Evolutionary conservation across 53 echinoderm and acorn worm genomes (phyloP).

Genomic region (Patiria pectinifera): DNA sequence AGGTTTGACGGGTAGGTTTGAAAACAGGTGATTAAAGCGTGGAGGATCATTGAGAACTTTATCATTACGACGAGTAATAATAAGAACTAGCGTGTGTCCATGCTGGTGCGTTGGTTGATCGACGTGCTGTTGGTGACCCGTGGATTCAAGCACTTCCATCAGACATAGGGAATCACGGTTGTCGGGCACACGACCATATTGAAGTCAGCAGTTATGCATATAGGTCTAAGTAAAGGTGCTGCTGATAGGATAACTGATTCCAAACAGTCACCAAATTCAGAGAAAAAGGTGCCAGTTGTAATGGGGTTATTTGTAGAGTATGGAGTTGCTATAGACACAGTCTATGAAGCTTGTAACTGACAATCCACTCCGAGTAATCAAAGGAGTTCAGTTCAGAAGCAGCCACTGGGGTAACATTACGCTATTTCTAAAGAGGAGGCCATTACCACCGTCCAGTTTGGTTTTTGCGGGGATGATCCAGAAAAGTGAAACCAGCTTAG

Average conservation of each 20-base stretch:
- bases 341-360: neutral
- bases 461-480: neutral
- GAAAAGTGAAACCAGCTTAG: neutral
- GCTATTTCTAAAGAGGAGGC: neutral
- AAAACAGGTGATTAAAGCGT: neutral
- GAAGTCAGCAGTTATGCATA: neutral
- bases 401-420: neutral
- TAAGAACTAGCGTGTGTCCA: conserved; percentile 22
- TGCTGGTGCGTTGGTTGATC: conserved; percentile 20
- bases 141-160: conserved; percentile 8
- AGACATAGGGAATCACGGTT: neutral
- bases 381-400: neutral
- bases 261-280: conserved; percentile 21
- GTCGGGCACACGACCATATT: neutral
- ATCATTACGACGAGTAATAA: neutral
- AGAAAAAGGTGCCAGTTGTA: neutral
- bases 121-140: neutral
- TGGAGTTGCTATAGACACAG: neutral
- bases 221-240: conserved; percentile 8
- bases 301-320: conserved; percentile 6
- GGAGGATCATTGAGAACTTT: neutral
- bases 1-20: neutral
- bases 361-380: conserved; percentile 21
- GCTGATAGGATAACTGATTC: conserved; percentile 14
- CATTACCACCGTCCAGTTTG: neutral